Base-by-base conservation (phyloP, 2,888 invertebrate genomes). In the Torymus auratus region DNA sequence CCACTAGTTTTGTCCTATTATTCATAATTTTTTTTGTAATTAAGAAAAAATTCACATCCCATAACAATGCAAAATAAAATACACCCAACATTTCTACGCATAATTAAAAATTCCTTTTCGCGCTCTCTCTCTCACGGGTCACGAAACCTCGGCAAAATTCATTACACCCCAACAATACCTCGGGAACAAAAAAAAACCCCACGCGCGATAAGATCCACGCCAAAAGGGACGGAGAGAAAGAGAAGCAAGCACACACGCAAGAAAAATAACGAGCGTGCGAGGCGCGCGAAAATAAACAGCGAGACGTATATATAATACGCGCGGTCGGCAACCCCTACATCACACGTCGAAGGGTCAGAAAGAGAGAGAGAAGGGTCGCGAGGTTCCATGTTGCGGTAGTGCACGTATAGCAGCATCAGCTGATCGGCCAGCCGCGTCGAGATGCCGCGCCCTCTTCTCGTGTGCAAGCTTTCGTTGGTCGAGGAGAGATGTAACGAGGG, bases 341-440 rank as follows among this genome's bases (percentile, higher is more conserved):
- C 28, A 28, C 28, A 28, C 28, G 28, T 52, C 53, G 41, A 56
- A 55, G 50, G 61, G 69, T 52, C 69, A 56, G 12, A 70, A 28
- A 20, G 61, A 5, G 28, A 52, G 15, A 28, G 52, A 14, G 60
- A 13, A 58, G 61, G 61, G 52, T 65, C 64, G 41, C 28, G 52
- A 14, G 10, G n/a, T 61, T 71, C 17, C 52, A 74, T 58, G 65
- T 67, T 58, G 74, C 65, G 74, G 74, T 74, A 65, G 64, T 17
- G 41, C 23, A 50, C 41, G 28, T 28, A 28, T 41, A 23, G 23
- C 20, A 52, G 20, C 56, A 65, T 73, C 73, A 73, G 73, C 73
- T 73, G 73, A 67, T 74, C 50, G 65, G 14, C 65, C 58, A 58
- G 67, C 50, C 74, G 74, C 74, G 41, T 12, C n/a, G n/a, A 2